phyloP scores from a whole-genome alignment of 2,797 vertebrate genomes.

The Periophthalmus magnuspinnatus region DNA sequence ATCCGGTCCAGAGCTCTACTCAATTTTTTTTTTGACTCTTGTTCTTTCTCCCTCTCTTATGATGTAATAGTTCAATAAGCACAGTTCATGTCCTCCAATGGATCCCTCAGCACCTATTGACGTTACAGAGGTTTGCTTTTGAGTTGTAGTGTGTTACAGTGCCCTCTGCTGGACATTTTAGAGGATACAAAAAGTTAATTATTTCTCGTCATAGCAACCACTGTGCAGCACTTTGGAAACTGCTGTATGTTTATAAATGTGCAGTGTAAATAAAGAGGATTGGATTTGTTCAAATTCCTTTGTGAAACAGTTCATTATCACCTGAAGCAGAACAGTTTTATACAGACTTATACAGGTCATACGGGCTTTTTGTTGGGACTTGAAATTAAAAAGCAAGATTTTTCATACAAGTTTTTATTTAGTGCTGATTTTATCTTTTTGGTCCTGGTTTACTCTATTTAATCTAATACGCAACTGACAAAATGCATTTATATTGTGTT shows the following conservation, averaged over 20 bases:
- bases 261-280: no score
- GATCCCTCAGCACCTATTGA: background rate
- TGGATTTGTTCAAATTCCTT: no score
- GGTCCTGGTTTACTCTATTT: no score
- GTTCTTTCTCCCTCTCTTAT: slow-evolving; percentile 26
- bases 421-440: no score
- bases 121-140: background rate
- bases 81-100: background rate
- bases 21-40: slow-evolving; percentile 21
- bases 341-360: no score
- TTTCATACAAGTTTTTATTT: no score
- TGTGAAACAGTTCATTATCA: no score
- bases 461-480: no score
- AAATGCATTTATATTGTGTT: no score
- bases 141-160: slow-evolving; percentile 21
- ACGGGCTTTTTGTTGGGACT: no score
- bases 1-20: slow-evolving; percentile 25
- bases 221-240: background rate
- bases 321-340: no score
- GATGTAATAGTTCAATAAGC: slow-evolving; percentile 32
- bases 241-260: background rate
- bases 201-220: background rate
- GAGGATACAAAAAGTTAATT: background rate
- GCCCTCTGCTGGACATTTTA: slow-evolving; percentile 67
- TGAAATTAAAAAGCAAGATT: no score